Conservation (phyloP, 2,797 vertebrate genomes). For the Paratrypauchen microcephalus region DNA sequence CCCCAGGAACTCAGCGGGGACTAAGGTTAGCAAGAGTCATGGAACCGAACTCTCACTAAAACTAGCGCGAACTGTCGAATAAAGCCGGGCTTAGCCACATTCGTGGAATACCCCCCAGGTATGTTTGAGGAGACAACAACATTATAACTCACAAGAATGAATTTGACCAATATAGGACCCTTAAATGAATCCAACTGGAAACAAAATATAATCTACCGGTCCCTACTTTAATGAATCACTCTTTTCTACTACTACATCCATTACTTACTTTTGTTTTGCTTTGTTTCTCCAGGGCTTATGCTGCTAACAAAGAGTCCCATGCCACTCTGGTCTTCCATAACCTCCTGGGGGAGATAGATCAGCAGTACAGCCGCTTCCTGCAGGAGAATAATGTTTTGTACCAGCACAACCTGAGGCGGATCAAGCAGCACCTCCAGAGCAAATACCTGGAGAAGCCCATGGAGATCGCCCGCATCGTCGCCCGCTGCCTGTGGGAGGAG, state of each 20-base stretch:
- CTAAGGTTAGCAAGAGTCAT: too few relatives aligned
- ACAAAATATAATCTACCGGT: too few relatives aligned
- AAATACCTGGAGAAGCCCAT: conserved; percentile 97
- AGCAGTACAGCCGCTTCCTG: conserved; percentile 98
- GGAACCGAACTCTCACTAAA: too few relatives aligned
- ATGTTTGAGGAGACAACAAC: too few relatives aligned
- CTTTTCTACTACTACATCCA: not conserved
- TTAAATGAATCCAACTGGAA: too few relatives aligned
- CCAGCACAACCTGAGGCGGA: conserved; percentile 96
- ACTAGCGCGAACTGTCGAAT: too few relatives aligned
- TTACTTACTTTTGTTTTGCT: not conserved
- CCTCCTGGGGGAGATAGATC: conserved; percentile 96
- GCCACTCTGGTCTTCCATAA: conserved; percentile 98
- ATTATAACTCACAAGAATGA: too few relatives aligned
- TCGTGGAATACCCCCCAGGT: too few relatives aligned
- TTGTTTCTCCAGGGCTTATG: conserved; percentile 81
- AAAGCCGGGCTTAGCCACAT: too few relatives aligned
- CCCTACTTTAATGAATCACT: not conserved
- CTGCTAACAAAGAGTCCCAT: conserved; percentile 96
- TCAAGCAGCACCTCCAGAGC: conserved; percentile 98
- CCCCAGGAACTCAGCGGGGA: too few relatives aligned
- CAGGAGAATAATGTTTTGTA: conserved; percentile 98
- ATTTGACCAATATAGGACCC: too few relatives aligned
- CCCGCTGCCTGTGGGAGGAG: conserved; percentile 96
- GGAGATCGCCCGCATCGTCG: conserved; percentile 97